Conservation (phyloP, 2,888 invertebrate genomes). For the Sialis lutaria region DNA sequence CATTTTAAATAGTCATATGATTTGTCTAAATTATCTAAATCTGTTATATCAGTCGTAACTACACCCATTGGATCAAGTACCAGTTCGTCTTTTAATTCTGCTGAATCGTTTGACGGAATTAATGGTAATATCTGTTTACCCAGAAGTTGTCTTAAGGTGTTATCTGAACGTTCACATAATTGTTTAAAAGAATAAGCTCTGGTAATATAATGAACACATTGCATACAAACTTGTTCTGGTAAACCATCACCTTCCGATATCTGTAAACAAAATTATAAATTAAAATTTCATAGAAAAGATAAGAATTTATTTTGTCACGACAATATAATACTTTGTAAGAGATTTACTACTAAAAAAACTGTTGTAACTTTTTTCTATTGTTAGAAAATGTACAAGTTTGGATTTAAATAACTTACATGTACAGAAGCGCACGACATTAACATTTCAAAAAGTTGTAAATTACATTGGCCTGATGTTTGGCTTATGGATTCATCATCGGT, state of each 20-base stretch:
- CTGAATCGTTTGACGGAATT: neutral
- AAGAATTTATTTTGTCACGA: neutral
- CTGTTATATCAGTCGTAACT: too few species aligned
- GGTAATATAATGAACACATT: slow-evolving; percentile 22
- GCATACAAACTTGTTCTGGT: slow-evolving; percentile 22
- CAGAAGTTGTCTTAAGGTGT: slow-evolving; percentile 15
- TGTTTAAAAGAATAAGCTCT: slow-evolving; percentile 23
- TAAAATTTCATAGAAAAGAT: neutral
- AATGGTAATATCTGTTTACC: slow-evolving; percentile 1
- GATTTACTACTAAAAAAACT: neutral
- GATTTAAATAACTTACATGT: slow-evolving; percentile 15
- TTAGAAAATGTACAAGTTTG: neutral
- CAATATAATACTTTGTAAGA: neutral
- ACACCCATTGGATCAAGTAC: too few species aligned
- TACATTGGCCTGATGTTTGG: slow-evolving; percentile 10
- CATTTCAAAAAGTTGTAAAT: slow-evolving; percentile 20
- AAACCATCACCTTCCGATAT: slow-evolving; percentile 22
- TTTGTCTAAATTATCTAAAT: too few species aligned
- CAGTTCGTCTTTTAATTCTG: too few species aligned
- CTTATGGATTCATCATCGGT: slow-evolving; percentile 18
- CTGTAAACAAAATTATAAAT: slow-evolving; percentile 11
- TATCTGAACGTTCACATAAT: slow-evolving; percentile 22
- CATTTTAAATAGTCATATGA: too few species aligned
- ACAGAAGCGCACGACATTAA: slow-evolving; percentile 22
- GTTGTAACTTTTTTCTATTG: neutral